These are phyloP conservation scores for Marisa cornuarietis DNA, from an alignment of 1,140 invertebrate genomes.

Conservation along the genomic window DNA sequence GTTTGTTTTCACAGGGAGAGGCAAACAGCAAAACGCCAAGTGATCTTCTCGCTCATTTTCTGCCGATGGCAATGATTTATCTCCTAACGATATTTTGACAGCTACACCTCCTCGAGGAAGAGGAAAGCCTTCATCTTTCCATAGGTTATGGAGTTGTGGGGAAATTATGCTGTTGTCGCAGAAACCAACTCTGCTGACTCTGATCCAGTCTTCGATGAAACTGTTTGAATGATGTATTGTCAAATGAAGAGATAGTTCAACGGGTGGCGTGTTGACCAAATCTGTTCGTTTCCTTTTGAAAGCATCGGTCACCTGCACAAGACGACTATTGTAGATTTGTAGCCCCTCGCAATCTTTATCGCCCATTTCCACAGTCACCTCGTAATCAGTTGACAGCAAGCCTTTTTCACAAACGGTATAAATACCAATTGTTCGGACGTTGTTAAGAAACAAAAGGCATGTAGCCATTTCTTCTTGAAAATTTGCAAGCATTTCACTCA, in stretches of 20 bases:
- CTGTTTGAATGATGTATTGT: slow-evolving; percentile 23
- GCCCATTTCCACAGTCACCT: slow-evolving; percentile 27
- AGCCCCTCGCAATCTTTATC: slow-evolving; percentile 22
- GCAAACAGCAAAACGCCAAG: slow-evolving; percentile 58
- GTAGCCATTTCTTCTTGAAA: slow-evolving; percentile 48
- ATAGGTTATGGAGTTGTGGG: slow-evolving; percentile 27
- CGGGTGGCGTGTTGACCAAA: slow-evolving; percentile 4
- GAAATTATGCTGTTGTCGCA: slow-evolving; percentile 13
- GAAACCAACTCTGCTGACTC: slow-evolving; percentile 49
- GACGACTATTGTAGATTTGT: slow-evolving; percentile 23
- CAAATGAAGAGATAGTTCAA: slow-evolving; percentile 25
- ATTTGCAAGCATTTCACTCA: slow-evolving; percentile 37
- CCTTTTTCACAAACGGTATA: slow-evolving; percentile 37
- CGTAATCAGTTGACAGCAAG: slow-evolving; percentile 26
- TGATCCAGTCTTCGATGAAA: slow-evolving; percentile 33
- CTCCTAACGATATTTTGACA: slow-evolving; percentile 14
- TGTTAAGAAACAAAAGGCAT: slow-evolving; percentile 52
- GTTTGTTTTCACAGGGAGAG: slow-evolving; percentile 54
- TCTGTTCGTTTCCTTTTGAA: slow-evolving; percentile 7
- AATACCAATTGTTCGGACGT: slow-evolving; percentile 43
- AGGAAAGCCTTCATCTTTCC: slow-evolving; percentile 36
- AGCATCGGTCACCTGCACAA: neutral
- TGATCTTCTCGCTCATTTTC: neutral
- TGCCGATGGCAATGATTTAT: neutral
- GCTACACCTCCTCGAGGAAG: slow-evolving; percentile 58